phyloP scores from a whole-genome alignment of 2,113 vertebrate species.

The Halichoeres trimaculatus region DNA sequence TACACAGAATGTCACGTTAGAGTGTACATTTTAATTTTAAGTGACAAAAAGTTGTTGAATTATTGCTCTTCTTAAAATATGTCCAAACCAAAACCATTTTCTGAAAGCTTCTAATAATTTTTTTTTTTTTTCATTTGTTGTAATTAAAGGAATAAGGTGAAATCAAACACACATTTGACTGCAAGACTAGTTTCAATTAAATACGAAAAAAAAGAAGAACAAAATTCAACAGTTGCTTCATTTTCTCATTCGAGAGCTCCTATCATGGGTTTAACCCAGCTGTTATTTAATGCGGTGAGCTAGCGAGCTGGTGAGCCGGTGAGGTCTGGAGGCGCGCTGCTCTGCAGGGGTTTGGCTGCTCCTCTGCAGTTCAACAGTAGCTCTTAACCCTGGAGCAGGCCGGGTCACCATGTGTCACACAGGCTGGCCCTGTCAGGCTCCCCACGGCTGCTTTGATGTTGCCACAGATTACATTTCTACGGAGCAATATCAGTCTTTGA shows the following conservation, averaged over 20 bases:
- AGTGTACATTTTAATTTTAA: neutral
- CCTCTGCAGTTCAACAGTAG: slow-evolving; percentile 67
- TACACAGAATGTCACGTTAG: neutral
- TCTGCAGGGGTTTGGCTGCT: slow-evolving; percentile 47
- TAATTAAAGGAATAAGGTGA: too few relatives aligned
- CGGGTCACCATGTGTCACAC: slow-evolving; percentile 64
- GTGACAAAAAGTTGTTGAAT: neutral
- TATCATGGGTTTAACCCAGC: slow-evolving; percentile 4
- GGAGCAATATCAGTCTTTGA: neutral
- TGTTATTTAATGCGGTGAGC: slow-evolving; percentile 55
- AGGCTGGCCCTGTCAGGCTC: slow-evolving; percentile 36
- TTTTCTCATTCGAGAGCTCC: neutral
- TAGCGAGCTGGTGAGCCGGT: slow-evolving; percentile 33
- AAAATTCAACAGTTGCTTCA: neutral
- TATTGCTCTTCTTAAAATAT: neutral
- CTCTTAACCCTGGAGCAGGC: slow-evolving; percentile 68
- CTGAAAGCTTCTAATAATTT: neutral
- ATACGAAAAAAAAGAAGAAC: neutral
- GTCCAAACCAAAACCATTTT: neutral
- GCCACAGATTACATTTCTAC: slow-evolving; percentile 31
- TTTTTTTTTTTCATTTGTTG: neutral
- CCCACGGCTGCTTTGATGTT: slow-evolving; percentile 70
- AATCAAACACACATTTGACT: neutral
- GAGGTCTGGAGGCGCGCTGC: slow-evolving; percentile 30
- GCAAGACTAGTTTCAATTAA: neutral